Evolutionary conservation across 2,888 invertebrate genomes (phyloP).

Genomic region (Macaria notata): DNA sequence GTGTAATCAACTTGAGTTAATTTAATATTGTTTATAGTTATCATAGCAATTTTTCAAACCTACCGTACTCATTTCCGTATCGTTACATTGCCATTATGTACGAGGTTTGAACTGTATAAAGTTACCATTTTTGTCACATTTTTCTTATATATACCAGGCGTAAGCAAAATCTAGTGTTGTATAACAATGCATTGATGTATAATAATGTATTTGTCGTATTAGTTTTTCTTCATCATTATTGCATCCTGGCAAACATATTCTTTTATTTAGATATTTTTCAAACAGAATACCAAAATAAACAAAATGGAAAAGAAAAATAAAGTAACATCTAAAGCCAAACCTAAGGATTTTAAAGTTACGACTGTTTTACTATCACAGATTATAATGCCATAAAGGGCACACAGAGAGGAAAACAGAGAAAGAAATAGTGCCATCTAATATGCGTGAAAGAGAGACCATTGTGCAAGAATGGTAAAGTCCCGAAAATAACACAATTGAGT

Average conservation of each 20-base stretch:
- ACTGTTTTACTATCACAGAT: conserved; percentile 38
- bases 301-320: too few relatives aligned
- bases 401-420: conserved; percentile 16
- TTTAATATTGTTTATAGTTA: too few relatives aligned
- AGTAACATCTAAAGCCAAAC: conserved; percentile 30
- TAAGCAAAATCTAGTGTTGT: too few relatives aligned
- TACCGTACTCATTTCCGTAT: too few relatives aligned
- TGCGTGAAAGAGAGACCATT: conserved; percentile 10
- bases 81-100: not conserved
- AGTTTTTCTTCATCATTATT: too few relatives aligned
- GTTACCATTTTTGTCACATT: not conserved
- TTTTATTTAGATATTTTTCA: too few relatives aligned
- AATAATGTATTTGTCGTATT: too few relatives aligned
- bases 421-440: not conserved
- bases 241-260: too few relatives aligned
- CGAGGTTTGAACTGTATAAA: not conserved
- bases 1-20: too few relatives aligned
- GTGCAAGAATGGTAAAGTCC: conserved; percentile 18
- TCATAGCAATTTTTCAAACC: too few relatives aligned
- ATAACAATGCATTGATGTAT: too few relatives aligned
- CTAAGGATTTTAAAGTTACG: conserved; percentile 40
- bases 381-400: conserved; percentile 32
- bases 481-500: conserved; percentile 43
- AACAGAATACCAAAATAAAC: too few relatives aligned
- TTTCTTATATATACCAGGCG: not conserved